Conservation (phyloP, 2,113 vertebrate species). For the Hippopotamus amphibius region DNA sequence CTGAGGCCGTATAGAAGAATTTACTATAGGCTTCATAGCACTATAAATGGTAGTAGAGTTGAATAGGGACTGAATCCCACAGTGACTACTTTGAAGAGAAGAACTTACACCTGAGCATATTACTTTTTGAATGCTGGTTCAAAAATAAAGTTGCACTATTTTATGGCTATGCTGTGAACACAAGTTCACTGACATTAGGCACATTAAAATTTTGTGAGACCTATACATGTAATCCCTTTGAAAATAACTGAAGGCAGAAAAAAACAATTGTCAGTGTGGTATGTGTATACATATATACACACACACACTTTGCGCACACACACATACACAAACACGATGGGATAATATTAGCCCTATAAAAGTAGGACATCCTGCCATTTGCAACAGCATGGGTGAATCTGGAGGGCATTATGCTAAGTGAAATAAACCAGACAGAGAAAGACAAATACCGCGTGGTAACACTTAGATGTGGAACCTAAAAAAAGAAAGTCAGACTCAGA, state of each 20-base stretch:
- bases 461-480: background rate
- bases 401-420: background rate
- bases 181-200: background rate
- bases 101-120: background rate
- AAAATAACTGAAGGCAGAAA: constrained; percentile 4
- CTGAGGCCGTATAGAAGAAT: background rate
- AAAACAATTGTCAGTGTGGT: background rate
- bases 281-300: background rate
- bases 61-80: background rate
- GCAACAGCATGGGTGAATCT: background rate
- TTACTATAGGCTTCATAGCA: background rate
- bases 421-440: background rate
- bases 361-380: background rate
- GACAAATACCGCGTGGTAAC: background rate
- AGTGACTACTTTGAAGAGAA: background rate
- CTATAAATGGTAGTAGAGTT: background rate
- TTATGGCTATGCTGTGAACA: background rate
- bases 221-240: background rate
- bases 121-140: background rate
- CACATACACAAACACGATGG: background rate
- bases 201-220: constrained; percentile 22
- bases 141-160: constrained; percentile 7
- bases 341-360: background rate
- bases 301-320: background rate
- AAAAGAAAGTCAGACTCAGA: background rate